phyloP scores from a whole-genome alignment of 53 echinoderm and acorn worm species.

The Astropecten irregularis region DNA sequence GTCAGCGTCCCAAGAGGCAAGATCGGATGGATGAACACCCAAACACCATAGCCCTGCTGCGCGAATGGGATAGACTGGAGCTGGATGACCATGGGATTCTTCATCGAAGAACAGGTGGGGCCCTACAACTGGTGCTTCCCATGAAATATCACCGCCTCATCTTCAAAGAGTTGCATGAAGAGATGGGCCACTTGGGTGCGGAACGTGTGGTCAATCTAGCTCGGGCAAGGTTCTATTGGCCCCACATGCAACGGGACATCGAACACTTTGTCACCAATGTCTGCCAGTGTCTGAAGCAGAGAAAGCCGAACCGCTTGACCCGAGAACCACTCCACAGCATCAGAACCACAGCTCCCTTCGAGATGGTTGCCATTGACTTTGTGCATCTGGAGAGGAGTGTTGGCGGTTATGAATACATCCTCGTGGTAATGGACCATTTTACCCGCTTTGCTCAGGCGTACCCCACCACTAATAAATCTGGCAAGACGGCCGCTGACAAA shows the following conservation, averaged over 20 bases:
- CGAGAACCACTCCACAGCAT: not conserved
- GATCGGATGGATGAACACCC: not conserved
- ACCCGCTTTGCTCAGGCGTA: constrained; percentile 52
- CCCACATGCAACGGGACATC: constrained; percentile 16
- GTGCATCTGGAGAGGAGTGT: constrained; percentile 60
- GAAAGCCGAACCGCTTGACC: not conserved
- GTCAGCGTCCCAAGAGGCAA: not conserved
- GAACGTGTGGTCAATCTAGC: constrained; percentile 37
- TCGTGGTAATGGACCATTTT: not conserved
- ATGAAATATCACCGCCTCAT: not conserved
- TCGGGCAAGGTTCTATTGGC: constrained; percentile 51
- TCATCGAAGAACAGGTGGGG: not conserved
- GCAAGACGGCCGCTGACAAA: constrained; percentile 47
- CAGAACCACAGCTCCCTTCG: constrained; percentile 35
- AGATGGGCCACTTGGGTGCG: constrained; percentile 66
- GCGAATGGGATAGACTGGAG: constrained; percentile 3
- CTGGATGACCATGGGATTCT: constrained; percentile 1
- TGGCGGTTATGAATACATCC: not conserved
- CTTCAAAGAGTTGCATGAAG: constrained; percentile 3
- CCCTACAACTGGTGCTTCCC: constrained; percentile 21
- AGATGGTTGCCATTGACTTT: constrained; percentile 64
- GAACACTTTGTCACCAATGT: not conserved
- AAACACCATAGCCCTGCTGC: not conserved
- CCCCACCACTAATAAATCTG: constrained; percentile 65
- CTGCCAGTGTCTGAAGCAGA: constrained; percentile 13